Base-by-base conservation (phyloP, 2,113 vertebrate genomes). In the Himantopus leucocephalus region DNA sequence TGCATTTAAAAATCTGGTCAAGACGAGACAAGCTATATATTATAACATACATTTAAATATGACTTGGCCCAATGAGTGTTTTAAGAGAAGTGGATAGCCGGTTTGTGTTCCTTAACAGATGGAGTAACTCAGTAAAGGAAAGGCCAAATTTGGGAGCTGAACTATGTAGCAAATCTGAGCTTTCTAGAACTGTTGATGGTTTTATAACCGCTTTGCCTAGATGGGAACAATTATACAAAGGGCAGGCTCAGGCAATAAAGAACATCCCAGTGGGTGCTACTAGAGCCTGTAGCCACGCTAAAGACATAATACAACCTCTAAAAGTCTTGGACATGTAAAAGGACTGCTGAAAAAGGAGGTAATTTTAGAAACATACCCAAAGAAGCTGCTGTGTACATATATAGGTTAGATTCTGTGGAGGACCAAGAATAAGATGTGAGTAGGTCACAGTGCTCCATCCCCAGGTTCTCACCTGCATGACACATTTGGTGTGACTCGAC, bases 121-220 rank as follows among this genome's bases (percentile, higher is more conserved):
- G 66, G 19, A 74, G 19, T 60, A 92, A 88, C 13, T 47, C 83
- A 92, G 52, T 63, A 81, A 91, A 90, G 63, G 56, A 90, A 96
- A 92, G 34, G 60, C 52, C 56, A 87, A 59, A 87, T 85, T 29
- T 94, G 35, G 70, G 56, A 75, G 27, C 19, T 78, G 70, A 75
- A 68, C 84, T 94, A 32, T 10, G 66, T 12, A 66, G 76, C 14
- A 52, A 87, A 96, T n/a, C 39, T 35, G 27, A 52, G 77, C 48
- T 94, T 92, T 94, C 76, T 70, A 64, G 53, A 92, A 34, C 20
- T 53, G 80, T 68, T 78, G 48, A 64, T 75, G 70, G 39, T 60
- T 93, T 95, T 96, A 71, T 34, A 92, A 74, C 43, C 39, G n/a
- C 53, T 95, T 85, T 89, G 50, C 34, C 62, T 78, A 60, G 24